These are phyloP conservation scores for Onychomys torridus DNA, from an alignment of 2,797 vertebrate species.

Conservation along the genomic window DNA sequence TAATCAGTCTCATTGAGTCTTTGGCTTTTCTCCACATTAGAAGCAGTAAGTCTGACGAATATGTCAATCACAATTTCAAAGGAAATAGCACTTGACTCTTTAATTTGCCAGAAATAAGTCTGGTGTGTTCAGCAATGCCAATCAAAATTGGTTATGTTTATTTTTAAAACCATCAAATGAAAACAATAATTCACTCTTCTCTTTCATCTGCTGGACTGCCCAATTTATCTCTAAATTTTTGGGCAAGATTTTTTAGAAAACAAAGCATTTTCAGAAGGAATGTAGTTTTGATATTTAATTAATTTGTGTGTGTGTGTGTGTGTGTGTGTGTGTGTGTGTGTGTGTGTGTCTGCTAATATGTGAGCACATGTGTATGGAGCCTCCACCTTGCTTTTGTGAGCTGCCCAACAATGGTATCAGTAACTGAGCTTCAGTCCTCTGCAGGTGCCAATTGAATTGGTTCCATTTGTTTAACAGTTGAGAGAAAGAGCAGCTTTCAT, in stretches of 20 bases:
- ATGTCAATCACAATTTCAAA: conserved; percentile 24
- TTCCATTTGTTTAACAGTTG: not conserved
- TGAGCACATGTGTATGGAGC: not conserved
- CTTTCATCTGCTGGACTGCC: conserved; percentile 29
- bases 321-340: not conserved
- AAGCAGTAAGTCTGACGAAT: conserved; percentile 17
- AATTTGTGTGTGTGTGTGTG: not conserved
- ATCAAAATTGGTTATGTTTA: conserved; percentile 58
- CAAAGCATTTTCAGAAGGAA: not conserved
- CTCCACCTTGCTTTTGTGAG: not conserved
- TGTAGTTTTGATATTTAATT: not conserved
- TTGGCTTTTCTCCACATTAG: conserved; percentile 8
- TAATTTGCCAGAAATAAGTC: conserved; percentile 48
- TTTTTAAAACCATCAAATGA: conserved; percentile 41
- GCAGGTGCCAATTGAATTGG: not conserved
- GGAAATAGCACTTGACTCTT: conserved; percentile 11
- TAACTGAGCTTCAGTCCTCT: not conserved
- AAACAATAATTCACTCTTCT: conserved; percentile 48
- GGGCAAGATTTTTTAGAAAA: not conserved
- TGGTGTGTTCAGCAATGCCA: not conserved
- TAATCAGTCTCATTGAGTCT: conserved; percentile 45
- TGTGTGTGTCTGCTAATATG: not conserved
- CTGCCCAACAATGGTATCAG: not conserved
- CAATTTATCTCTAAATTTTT: not conserved
- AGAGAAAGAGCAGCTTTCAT: not conserved